These are phyloP conservation scores for Gonatopus flavifemur DNA, from an alignment of 1,140 invertebrate species.

Conservation along the genomic window DNA sequence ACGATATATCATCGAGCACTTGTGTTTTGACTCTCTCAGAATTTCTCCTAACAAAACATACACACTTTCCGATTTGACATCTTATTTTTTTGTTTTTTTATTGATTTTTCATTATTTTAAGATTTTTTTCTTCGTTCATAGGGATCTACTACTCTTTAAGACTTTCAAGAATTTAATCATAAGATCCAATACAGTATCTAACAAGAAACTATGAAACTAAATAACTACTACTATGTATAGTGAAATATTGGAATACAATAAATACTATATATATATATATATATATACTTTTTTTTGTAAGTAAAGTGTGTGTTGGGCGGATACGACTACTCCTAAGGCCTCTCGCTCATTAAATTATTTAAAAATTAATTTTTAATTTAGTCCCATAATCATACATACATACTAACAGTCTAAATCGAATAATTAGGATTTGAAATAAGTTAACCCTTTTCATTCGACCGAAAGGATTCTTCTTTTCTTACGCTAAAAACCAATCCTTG, in stretches of 20 bases:
- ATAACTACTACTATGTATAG: conserved; percentile 34
- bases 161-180: conserved; percentile 25
- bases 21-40: no score
- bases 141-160: conserved; percentile 21
- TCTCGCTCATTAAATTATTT: conserved; percentile 55
- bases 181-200: conserved; percentile 30
- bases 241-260: conserved; percentile 39
- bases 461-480: conserved; percentile 34
- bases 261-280: conserved; percentile 29
- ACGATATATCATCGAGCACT: no score
- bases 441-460: conserved; percentile 28
- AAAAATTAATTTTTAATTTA: conserved; percentile 44
- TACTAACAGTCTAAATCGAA: conserved; percentile 42
- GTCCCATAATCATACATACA: conserved; percentile 46
- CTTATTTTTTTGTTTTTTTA: not conserved
- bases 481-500: no score
- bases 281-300: no score
- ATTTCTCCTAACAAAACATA: no score
- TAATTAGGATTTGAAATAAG: conserved; percentile 39
- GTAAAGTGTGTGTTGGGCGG: conserved; percentile 54
- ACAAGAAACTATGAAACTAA: conserved; percentile 47
- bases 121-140: conserved; percentile 10
- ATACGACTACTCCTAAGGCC: conserved; percentile 59
- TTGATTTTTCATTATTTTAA: conserved; percentile 6
- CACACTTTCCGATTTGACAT: no score